Base-by-base conservation (phyloP, 2,888 invertebrate genomes). In the Heliconius sara region DNA sequence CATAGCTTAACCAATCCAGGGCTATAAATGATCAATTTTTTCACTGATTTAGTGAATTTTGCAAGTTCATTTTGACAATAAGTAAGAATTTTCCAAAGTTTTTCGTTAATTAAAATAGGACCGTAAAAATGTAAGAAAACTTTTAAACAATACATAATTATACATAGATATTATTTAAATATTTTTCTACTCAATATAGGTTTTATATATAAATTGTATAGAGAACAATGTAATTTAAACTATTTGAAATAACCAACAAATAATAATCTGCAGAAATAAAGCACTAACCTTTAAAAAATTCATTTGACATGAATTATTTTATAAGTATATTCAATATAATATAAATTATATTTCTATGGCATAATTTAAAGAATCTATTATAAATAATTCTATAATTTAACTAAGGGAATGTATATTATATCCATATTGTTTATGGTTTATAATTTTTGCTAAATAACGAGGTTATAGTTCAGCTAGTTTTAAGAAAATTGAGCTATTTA, bases 291-390 rank as follows among this genome's bases (percentile, higher is more conserved):
- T 79, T 70, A 47, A 63, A 52, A 30, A 66, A 39, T 65, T 67
- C 76, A 76, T 75, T 75, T 73, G 68, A 81, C 75, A 77, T 76
- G 75, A 83, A 81, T 79, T 83, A 80, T 81, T 68, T 77, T 80
- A 82, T 81, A 80, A 82, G 27, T 68, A 68, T 82, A 82, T 80
- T 73, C 70, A 81, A 81, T 68, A 65, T 76, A 76, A 76, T 74
- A 78, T 81, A 78, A 68, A 66, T 30, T 19, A 66, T 30, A 30
- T 66, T 78, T 65, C 71, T 79, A 78, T 78, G 72, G 60, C 76
- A 76, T 75, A 63, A 75, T 39, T 73, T 66, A 57, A 71, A 63
- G n/a, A 34, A 43, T 43, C 16, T n/a, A 43, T 43, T 43, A 16
- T 70, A 39, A 68, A 39, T 68, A 68, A 68, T 13, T 5, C 12